These are phyloP conservation scores for Trichacis sp. DNA, from an alignment of 2,888 invertebrate genomes.

Conservation along the genomic window DNA sequence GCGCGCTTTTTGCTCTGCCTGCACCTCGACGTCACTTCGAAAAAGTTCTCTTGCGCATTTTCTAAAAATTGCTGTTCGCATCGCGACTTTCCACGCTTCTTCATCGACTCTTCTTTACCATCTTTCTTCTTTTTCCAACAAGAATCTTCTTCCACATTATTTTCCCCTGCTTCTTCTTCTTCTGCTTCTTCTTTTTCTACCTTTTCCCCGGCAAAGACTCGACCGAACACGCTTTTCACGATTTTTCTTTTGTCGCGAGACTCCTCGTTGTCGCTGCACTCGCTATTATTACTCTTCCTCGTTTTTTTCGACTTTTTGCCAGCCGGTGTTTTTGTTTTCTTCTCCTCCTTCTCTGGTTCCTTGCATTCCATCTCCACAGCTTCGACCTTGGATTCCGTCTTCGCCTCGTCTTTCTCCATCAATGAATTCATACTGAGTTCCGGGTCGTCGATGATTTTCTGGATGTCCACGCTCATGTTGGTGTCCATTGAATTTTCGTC, in stretches of 20 bases:
- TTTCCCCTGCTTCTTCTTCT: slow-evolving; percentile 50
- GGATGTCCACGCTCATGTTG: slow-evolving; percentile 51
- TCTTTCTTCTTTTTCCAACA: slow-evolving; percentile 22
- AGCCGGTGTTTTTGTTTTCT: slow-evolving; percentile 8
- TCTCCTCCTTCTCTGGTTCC: slow-evolving; percentile 15
- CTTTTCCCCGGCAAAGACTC: slow-evolving; percentile 62
- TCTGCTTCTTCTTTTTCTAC: slow-evolving; percentile 62
- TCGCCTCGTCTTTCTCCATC: slow-evolving; percentile 2
- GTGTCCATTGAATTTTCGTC: slow-evolving; percentile 53
- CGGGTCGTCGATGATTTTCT: slow-evolving; percentile 51
- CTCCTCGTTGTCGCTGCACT: slow-evolving; percentile 53
- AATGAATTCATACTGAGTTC: slow-evolving; percentile 41
- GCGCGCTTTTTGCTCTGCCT: slow-evolving; percentile 64
- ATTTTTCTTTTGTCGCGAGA: slow-evolving; percentile 60
- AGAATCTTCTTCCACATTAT: slow-evolving; percentile 4
- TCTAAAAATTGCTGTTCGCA: slow-evolving; percentile 5
- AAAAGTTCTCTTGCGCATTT: slow-evolving; percentile 13
- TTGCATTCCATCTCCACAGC: background rate
- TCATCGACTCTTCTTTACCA: slow-evolving; percentile 21
- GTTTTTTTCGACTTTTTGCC: slow-evolving; percentile 11
- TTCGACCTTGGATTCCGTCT: background rate
- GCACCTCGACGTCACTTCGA: slow-evolving; percentile 45
- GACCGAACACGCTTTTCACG: slow-evolving; percentile 63
- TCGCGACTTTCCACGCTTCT: background rate
- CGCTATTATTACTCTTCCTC: slow-evolving; percentile 7